These are phyloP conservation scores for Cataglyphis rosenhaueri DNA, from an alignment of 2,888 invertebrate genomes.

Conservation along the genomic window DNA sequence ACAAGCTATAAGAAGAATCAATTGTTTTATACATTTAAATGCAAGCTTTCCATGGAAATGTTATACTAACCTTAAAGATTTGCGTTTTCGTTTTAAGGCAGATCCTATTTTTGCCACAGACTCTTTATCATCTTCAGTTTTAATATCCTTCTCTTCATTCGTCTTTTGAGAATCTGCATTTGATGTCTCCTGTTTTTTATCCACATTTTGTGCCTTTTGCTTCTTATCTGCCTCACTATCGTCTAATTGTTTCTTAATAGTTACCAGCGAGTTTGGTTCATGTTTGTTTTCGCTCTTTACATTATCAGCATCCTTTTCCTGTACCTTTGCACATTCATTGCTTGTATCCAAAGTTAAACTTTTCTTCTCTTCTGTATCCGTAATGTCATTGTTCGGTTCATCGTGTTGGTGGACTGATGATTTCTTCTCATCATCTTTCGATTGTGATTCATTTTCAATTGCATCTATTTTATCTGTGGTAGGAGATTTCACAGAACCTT, in stretches of 20 bases:
- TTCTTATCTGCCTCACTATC: slow-evolving; percentile 24
- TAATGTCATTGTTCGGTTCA: neutral
- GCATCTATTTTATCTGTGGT: neutral
- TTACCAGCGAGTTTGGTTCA: slow-evolving; percentile 38
- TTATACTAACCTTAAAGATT: slow-evolving; percentile 72
- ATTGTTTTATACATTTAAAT: slow-evolving; percentile 2
- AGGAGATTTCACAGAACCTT: slow-evolving; percentile 10
- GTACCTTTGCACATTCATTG: neutral
- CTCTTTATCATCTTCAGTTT: slow-evolving; percentile 53
- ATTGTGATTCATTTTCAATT: neutral
- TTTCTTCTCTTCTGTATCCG: slow-evolving; percentile 1
- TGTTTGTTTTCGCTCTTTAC: slow-evolving; percentile 21
- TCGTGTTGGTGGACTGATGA: neutral
- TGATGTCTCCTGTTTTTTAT: neutral
- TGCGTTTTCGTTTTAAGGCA: slow-evolving; percentile 77
- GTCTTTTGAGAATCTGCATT: neutral
- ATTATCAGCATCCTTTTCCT: slow-evolving; percentile 20
- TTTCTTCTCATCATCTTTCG: slow-evolving; percentile 17
- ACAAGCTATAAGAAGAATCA: neutral
- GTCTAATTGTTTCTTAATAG: slow-evolving; percentile 2
- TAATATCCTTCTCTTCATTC: slow-evolving; percentile 42
- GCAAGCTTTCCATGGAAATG: neutral
- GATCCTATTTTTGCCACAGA: slow-evolving; percentile 45
- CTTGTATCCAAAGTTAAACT: neutral
- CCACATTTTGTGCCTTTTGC: slow-evolving; percentile 27